Base-by-base conservation (phyloP, 2,888 invertebrate genomes). In the Acanthosepion esculentum region DNA sequence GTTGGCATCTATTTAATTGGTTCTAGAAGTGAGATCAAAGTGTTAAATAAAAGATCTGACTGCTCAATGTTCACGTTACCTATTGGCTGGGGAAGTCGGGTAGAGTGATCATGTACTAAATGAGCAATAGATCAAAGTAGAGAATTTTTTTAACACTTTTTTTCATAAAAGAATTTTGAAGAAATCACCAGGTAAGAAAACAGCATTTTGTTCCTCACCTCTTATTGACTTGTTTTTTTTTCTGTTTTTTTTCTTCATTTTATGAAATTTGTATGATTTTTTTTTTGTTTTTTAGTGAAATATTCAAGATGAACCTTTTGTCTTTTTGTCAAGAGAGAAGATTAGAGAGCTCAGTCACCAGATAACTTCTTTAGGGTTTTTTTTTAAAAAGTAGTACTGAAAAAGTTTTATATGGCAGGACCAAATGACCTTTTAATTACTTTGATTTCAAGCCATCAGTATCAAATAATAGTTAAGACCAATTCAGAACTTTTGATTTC, bases 321-420 rank as follows among this genome's bases (percentile, higher is more conserved):
- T 78, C 78, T 78, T 78, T 78, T 78, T 78, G 78, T 78, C 78
- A 78, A 78, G 78, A 78, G 78, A 78, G 78, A 78, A 78, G n/a
- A 33, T 78, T 78, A 78, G 78, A 78, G 78, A 78, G 78, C 78
- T 78, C 78, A 78, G 78, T 78, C 78, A 78, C 78, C 78, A 78
- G 78, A 78, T 78, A 78, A 78, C 78, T 78, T 78, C 78, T 78
- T 78, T 78, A 78, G 78, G 78, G 78, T 78, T 78, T 78, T 78
- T n/a, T 78, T 78, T 78, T 15, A 29, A n/a, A n/a, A n/a, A n/a
- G n/a, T 59, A 26, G n/a, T 78, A 78, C n/a, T 78, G 78, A 78
- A 78, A 78, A 78, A n/a, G n/a, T 78, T 78, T 78, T 78, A 78
- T 78, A 78, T 78, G 78, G 78, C 78, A 78, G 78, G n/a, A 78